Evolutionary conservation across 2,113 vertebrate genomes (phyloP), one percentile per base, ranked within the genome.

Genomic region (Morone saxatilis): DNA sequence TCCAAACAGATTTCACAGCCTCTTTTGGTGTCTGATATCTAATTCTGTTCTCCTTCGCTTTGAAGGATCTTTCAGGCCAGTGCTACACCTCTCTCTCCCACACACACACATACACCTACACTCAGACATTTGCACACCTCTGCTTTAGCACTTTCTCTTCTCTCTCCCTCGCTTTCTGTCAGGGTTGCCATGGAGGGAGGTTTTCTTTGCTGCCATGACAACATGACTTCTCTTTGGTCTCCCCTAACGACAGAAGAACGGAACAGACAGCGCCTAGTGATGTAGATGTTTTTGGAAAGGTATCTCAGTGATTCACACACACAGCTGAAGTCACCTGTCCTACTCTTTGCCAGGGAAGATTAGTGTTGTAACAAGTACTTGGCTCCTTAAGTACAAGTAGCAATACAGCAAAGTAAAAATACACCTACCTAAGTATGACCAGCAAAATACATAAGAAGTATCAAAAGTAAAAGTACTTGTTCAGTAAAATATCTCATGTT

Each of bases 201-300:
- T 90, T 90, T 88, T 90, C 81, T 86, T 80, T 90, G 94, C 90
- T 93, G 81, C 91, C 90, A 92, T 93, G 94, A 92, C 93, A 93
- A 94, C 88, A 0, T 60, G 66, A 81, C 60, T 71, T 88, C 84
- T 81, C 82, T 90, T 72, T 78, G 83, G 87, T 90, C 77, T 84
- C 83, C 88, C 80, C 22, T 88, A 81, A 87, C 78, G 59, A 92
- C 78, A 66, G 71, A 12, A 56, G 72, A 88, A 63, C 56, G 60
- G 77, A 88, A 48, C 78, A 80, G 76, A 76, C 48, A 83, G 76
- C 0, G 22, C 63, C 62, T 20, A 14, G 59, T 76, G 76, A 85
- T 63, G 69, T n/a, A 20, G 72, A 85, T 78, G 71, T 54, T 73
- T 86, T 56, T 53, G 53, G 62, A 86, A 53, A 13, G 8, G 19